Evolutionary conservation across 1,140 invertebrate species (phyloP).

Genomic region (Neotoxoptera formosana): DNA sequence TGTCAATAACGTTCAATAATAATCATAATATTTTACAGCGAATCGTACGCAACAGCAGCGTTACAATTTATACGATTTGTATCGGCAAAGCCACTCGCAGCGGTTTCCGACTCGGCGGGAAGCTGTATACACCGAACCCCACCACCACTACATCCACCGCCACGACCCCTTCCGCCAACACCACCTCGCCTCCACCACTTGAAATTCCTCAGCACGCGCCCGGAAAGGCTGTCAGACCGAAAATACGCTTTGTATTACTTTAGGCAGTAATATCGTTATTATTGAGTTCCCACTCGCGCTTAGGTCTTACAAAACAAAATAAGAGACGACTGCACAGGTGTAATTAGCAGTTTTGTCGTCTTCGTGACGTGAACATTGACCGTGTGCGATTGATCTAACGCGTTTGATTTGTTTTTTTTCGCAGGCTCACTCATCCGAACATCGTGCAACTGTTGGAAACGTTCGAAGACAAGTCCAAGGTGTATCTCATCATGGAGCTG

Average conservation of each 20-base stretch:
- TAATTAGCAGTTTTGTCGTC: not conserved
- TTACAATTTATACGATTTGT: not conserved
- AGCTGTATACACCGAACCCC: not conserved
- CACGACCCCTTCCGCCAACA: too few species aligned
- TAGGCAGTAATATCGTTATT: not conserved
- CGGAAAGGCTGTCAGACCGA: rapidly evolving
- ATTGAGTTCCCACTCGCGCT: not conserved
- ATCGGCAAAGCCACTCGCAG: not conserved
- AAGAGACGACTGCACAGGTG: not conserved
- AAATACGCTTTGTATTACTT: not conserved
- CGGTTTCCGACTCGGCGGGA: not conserved
- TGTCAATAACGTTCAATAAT: not conserved
- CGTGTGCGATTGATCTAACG: not conserved
- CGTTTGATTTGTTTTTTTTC: conserved; percentile 63
- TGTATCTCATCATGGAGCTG: conserved; percentile 99
- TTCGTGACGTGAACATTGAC: not conserved
- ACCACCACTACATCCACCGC: too few species aligned
- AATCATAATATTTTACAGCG: not conserved
- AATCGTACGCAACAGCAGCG: not conserved
- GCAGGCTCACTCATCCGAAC: conserved; percentile 96
- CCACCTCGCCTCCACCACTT: rapidly evolving
- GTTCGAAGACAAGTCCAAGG: conserved; percentile 96
- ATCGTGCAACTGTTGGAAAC: conserved; percentile 98
- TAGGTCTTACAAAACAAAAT: not conserved
- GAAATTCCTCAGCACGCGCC: not conserved